A percentile compares a stretch with the other conserved stretches of the same genome.
These are phyloP conservation scores for Pseudococcus longispinus DNA, from an alignment of 2,888 invertebrate species.

Conservation along the genomic window DNA sequence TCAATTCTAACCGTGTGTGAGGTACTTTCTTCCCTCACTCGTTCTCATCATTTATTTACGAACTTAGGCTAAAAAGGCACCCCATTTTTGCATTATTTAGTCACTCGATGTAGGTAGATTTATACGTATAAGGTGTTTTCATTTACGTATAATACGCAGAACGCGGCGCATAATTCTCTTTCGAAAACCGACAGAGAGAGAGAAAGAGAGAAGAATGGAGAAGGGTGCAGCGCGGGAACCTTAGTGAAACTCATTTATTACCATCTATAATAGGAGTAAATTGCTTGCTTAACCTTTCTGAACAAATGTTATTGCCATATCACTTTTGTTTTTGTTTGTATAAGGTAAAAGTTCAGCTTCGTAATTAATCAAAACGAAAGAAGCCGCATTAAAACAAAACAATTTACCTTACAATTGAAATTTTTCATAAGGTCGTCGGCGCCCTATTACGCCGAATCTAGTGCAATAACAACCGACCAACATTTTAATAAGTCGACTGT, in stretches of 20 bases:
- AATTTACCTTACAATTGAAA: constrained; percentile 43
- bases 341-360: constrained; percentile 43
- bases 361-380: constrained; percentile 45
- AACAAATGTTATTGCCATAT: constrained; percentile 49
- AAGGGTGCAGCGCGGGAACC: neutral
- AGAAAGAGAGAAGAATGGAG: neutral
- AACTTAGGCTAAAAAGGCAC: too few relatives aligned
- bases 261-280: constrained; percentile 39
- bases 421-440: constrained; percentile 8
- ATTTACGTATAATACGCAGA: too few relatives aligned
- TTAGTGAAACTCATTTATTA: constrained; percentile 39
- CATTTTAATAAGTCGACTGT: neutral
- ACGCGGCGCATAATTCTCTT: neutral
- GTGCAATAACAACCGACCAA: neutral
- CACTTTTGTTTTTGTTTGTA: constrained; percentile 43
- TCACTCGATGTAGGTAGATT: too few relatives aligned
- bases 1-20: too few relatives aligned
- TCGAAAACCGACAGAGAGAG: neutral
- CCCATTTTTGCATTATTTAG: too few relatives aligned
- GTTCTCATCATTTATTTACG: too few relatives aligned
- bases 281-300: constrained; percentile 49
- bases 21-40: too few relatives aligned
- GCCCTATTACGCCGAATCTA: neutral
- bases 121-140: too few relatives aligned
- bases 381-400: constrained; percentile 37